Percentiles rank a stretch among this genome's conserved stretches.
These are phyloP conservation scores for Rhinogobio ventralis DNA, from an alignment of 2,797 vertebrate genomes.

Conservation along the genomic window DNA sequence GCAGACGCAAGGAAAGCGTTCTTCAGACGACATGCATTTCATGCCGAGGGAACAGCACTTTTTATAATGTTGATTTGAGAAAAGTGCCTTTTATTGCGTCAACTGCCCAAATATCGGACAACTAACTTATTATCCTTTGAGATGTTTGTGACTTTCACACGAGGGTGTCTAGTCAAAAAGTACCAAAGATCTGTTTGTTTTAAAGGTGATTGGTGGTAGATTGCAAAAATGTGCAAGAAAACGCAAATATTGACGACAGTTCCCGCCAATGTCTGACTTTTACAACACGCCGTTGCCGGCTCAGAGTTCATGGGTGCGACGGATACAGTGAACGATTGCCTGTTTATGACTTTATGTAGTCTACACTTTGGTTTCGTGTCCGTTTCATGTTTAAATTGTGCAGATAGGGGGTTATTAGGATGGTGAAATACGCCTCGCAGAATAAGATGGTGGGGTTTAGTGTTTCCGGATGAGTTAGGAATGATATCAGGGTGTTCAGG, in stretches of 20 bases:
- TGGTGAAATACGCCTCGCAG: not conserved
- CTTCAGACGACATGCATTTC: not conserved
- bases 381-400: not conserved
- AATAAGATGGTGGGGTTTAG: not conserved
- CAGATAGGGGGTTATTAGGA: not conserved
- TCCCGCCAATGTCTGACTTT: conserved; percentile 52
- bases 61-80: not conserved
- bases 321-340: not conserved
- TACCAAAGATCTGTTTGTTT: conserved; percentile 29
- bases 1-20: too few relatives aligned
- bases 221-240: not conserved
- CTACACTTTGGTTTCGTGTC: not conserved
- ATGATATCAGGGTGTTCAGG: not conserved
- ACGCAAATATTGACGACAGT: not conserved
- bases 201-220: not conserved
- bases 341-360: conserved; percentile 39
- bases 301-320: conserved; percentile 15
- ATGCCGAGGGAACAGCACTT: not conserved
- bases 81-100: not conserved
- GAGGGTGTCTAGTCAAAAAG: not conserved
- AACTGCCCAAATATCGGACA: not conserved
- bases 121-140: not conserved
- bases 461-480: not conserved
- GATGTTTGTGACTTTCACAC: not conserved
- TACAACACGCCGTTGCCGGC: conserved; percentile 12